Base-by-base conservation (phyloP, 2,888 invertebrate genomes). In the Philhelius pedissequus region DNA sequence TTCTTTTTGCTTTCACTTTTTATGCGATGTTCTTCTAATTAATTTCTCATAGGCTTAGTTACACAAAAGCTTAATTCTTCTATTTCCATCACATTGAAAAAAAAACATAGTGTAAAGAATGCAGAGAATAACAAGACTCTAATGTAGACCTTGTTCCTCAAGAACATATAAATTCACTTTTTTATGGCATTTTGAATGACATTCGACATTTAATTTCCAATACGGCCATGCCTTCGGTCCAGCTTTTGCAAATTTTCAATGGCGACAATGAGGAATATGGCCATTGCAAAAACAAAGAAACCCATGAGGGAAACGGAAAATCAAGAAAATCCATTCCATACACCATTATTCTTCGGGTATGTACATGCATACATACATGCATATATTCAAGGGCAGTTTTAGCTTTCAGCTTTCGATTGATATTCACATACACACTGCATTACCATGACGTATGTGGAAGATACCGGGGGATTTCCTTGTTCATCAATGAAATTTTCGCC, bases 381-480 rank as follows among this genome's bases (percentile, higher is more conserved):
- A n/a, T 5, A 11, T 22, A 43, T 38, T 69, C 74, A 80, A 80
- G 74, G 52, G 11, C 80, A 69, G 38, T 45, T 56, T 32, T 35
- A 56, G 56, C 56, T 56, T 56, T 56, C 32, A 35, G 56, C 35
- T 30, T 32, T 4, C 5, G 9, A 15, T 25, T 27, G 7, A 54
- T 2, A 11, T 9, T 25, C 52, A 11, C 18, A 13, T 40, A 25
- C 20, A 56, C 30, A 6, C 56, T 58, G 13, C 58, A 70, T 48
- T 66, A 52, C 35, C 73, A 68, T 73, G 58, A 62, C 71, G 75
- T 54, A 22, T n/a, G n/a, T n/a, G n/a, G n/a, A 2, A 22, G 15
- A 27, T 27, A 50, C 27, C 48, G 9, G 60, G 56, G 69, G 73
- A 82, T 82, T 82, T 78, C 82, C 78, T 82, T 82, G 82, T 68